Evolutionary conservation across 2,113 vertebrate species (phyloP), one percentile per base, ranked within the genome.

Genomic region (Varanus salvator): DNA sequence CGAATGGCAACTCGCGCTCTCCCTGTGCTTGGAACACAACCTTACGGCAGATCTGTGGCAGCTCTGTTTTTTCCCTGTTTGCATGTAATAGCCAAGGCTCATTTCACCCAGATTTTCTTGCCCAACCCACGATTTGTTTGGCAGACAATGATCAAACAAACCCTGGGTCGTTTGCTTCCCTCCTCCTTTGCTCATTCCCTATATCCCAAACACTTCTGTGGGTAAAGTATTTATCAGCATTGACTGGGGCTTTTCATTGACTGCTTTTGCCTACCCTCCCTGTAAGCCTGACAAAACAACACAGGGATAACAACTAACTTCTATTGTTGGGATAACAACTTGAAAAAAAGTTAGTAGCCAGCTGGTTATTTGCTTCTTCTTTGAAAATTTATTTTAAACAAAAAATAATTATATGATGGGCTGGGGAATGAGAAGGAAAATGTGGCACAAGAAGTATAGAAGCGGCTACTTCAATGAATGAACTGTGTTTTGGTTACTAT

Each of bases 361-460:
- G 90, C 86, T 76, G 88, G 85, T 8, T 12, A 77, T 52, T 34
- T 93, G 68, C 57, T 86, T 54, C 6, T 64, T 14, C 29, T 19
- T 94, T 2, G 60, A 68, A 38, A 86, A 64, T 82, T n/a, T 6
- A 14, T 74, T 71, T 52, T 34, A 27, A 29, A 52, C 12, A 71
- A 60, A 8, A 82, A 60, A 76, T 25, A 48, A 76, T 84, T 57
- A 87, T 88, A 69, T 29, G 25, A 91, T 87, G 21, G 75, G 82
- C 80, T 94, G 91, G 60, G 92, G 80, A 31, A 71, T 66, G 60
- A 34, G 71, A 34, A 93, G 76, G 82, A 88, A 93, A 91, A 90
- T 84, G 83, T 0, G 9, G 29, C 25, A 76, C 0, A 82, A 66
- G 91, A 89, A 19, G 90, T 76, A 88, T 52, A 48, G 76, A 85